phyloP scores from a whole-genome alignment of 2,888 invertebrate species.

The Pterobdella sp. region DNA sequence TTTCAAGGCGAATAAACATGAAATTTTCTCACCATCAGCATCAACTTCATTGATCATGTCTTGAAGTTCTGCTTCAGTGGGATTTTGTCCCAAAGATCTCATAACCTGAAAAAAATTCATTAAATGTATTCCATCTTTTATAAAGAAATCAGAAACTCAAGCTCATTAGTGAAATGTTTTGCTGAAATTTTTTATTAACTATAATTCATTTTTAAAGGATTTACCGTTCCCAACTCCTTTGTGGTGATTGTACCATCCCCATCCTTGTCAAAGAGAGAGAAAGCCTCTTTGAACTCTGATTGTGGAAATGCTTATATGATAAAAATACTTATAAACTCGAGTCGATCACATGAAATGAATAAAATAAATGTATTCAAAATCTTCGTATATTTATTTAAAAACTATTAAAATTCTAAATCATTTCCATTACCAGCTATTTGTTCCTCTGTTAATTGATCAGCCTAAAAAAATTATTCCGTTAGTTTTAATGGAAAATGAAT shows the following conservation, averaged over 20 bases:
- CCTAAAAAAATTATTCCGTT: no score
- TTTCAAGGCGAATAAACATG: neutral
- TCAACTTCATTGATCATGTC: slow-evolving; percentile 99
- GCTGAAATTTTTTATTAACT: no score
- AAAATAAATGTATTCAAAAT: neutral
- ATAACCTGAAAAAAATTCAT: slow-evolving; percentile 58
- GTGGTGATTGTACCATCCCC: slow-evolving; percentile 99
- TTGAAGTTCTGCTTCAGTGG: slow-evolving; percentile 97
- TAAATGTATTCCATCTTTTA: no score
- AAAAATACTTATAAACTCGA: neutral
- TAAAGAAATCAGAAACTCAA: no score
- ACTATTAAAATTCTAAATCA: neutral
- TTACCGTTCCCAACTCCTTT: slow-evolving; percentile 95
- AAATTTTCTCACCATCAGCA: slow-evolving; percentile 62
- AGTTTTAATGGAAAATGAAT: no score
- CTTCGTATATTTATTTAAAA: neutral
- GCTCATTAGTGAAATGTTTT: no score
- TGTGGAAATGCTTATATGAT: neutral
- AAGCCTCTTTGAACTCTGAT: slow-evolving; percentile 95
- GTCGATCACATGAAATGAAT: no score
- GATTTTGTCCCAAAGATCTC: slow-evolving; percentile 96
- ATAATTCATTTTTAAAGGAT: no score
- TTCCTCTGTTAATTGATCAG: slow-evolving; percentile 37
- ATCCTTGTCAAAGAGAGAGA: slow-evolving; percentile 98
- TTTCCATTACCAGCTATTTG: slow-evolving; percentile 34